Evolutionary conservation across 1,140 invertebrate genomes (phyloP).

Genomic region (Dreissena rostriformis): DNA sequence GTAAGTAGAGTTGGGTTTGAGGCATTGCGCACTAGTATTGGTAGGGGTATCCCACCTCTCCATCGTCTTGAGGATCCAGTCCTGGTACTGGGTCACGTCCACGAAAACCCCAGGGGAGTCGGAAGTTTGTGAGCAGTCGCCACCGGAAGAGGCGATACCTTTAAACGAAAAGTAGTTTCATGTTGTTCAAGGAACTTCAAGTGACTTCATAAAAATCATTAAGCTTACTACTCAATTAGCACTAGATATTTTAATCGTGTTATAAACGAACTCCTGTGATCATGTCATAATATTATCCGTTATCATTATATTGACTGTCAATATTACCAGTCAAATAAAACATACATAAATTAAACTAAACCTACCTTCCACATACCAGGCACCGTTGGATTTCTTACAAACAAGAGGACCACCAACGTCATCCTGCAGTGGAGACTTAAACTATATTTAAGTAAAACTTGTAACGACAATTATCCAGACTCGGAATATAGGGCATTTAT

Average conservation of each 20-base stretch:
- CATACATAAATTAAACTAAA: neutral
- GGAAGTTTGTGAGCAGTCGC: conserved; percentile 16
- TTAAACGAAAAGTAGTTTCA: neutral
- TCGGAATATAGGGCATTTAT: no score
- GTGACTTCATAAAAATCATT: neutral
- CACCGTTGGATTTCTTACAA: conserved; percentile 14
- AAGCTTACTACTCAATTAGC: neutral
- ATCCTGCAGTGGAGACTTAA: conserved; percentile 17
- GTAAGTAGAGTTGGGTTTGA: no score
- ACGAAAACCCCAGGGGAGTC: conserved; percentile 40
- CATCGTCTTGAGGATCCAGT: conserved; percentile 31
- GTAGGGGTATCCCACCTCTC: conserved; percentile 10
- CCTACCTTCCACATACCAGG: conserved; percentile 42
- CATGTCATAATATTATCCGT: neutral
- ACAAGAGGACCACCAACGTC: conserved; percentile 36
- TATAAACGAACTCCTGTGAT: neutral
- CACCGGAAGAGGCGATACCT: conserved; percentile 47
- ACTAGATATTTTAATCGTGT: neutral
- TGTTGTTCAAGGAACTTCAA: neutral
- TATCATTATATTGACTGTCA: neutral
- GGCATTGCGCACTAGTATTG: conserved; percentile 9
- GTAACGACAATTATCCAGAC: no score
- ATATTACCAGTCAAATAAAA: neutral
- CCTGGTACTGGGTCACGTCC: conserved; percentile 30
- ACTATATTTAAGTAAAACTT: no score